Evolutionary conservation across 2,797 vertebrate genomes (phyloP).

Genomic region (Mergus octosetaceus): DNA sequence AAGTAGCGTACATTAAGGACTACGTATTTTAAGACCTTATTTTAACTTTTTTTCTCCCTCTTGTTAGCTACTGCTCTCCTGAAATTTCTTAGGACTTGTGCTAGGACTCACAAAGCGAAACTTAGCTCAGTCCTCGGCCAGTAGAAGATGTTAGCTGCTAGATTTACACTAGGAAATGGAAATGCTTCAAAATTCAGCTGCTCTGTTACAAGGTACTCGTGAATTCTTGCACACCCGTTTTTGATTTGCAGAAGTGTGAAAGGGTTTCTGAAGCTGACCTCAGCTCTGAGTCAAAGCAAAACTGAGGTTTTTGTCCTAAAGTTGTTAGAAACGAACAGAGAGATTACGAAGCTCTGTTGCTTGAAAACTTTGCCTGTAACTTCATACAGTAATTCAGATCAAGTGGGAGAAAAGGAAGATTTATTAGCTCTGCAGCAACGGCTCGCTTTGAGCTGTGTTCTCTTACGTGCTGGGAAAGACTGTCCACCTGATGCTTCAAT

Average conservation of each 20-base stretch:
- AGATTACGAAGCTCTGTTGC: neutral
- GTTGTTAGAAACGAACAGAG: neutral
- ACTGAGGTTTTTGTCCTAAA: neutral
- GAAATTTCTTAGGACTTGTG: neutral
- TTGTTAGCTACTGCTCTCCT: neutral
- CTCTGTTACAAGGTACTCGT: fast-evolving
- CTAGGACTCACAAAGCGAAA: neutral
- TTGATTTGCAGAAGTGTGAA: neutral
- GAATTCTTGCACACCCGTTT: neutral
- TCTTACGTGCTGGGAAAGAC: neutral
- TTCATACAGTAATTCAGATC: neutral
- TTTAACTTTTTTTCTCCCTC: neutral
- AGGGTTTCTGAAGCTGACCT: neutral
- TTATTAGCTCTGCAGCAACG: neutral
- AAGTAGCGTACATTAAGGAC: neutral
- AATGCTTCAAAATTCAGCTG: neutral
- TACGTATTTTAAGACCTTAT: neutral
- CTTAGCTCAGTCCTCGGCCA: neutral
- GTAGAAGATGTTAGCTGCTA: neutral
- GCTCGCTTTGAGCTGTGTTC: neutral
- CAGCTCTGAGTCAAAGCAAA: neutral
- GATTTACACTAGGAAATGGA: neutral
- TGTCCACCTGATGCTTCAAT: neutral
- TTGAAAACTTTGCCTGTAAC: neutral
- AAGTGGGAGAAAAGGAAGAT: neutral